These are phyloP conservation scores for Andrena camellia DNA, from an alignment of 2,888 invertebrate genomes.

Conservation along the genomic window DNA sequence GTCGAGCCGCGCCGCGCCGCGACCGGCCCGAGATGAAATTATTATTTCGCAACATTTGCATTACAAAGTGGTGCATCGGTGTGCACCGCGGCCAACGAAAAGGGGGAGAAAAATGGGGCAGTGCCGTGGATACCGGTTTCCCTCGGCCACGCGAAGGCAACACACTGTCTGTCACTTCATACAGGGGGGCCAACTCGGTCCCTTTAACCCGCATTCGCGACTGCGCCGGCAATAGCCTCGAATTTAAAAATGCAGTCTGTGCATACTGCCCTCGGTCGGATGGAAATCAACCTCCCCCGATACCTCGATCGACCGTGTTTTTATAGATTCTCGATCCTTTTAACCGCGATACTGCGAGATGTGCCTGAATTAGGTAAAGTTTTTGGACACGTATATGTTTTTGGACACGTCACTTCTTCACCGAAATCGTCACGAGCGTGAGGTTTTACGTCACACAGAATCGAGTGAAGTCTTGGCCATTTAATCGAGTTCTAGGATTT, in stretches of 20 bases:
- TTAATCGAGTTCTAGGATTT: too few relatives aligned
- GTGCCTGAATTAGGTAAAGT: too few relatives aligned
- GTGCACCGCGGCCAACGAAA: conserved; percentile 31
- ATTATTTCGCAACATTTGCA: conserved; percentile 75
- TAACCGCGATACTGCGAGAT: neutral
- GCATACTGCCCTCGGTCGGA: conserved; percentile 44
- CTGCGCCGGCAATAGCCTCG: conserved; percentile 63
- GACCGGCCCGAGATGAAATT: conserved; percentile 52
- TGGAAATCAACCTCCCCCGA: conserved; percentile 64
- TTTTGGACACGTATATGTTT: too few relatives aligned
- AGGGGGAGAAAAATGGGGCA: conserved; percentile 68
- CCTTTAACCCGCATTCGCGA: conserved; percentile 69
- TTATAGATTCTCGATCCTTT: conserved; percentile 23
- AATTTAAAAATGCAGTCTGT: conserved; percentile 70
- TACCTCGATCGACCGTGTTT: conserved; percentile 36
- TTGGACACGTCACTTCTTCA: too few relatives aligned
- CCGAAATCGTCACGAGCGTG: too few relatives aligned
- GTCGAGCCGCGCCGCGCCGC: neutral
- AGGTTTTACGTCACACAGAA: too few relatives aligned
- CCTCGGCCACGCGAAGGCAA: conserved; percentile 58
- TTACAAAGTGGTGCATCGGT: conserved; percentile 68
- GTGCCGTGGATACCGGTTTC: conserved; percentile 49
- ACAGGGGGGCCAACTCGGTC: conserved; percentile 65
- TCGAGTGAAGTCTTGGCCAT: too few relatives aligned
- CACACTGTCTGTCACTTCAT: conserved; percentile 59